Evolutionary conservation across 2,113 vertebrate genomes (phyloP), one percentile per base, ranked within the genome.

Genomic region (Caranx melampygus): DNA sequence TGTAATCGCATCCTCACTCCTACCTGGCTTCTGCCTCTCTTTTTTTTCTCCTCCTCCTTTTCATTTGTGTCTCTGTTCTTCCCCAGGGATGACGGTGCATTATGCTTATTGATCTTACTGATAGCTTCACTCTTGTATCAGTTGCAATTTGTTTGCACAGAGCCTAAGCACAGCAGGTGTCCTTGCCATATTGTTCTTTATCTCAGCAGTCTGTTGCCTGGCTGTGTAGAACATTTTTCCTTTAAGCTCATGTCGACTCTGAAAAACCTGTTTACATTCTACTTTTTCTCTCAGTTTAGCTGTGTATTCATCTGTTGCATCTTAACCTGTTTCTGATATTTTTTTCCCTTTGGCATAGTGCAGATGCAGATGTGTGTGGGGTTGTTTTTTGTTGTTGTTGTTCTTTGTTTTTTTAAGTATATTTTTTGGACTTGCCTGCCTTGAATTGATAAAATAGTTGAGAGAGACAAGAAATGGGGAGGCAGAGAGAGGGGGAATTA

Each of bases 161-260:
- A 55, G 61, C 33, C 54, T 71, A 9, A 2, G 40, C 60, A 72
- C 63, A 75, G 75, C 73, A 75, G 63, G 67, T n/a, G 58, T 78
- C 72, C 77, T 47, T 45, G 35, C 37, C 40, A 35, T 51, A n/a
- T 47, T 73, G 20, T 55, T 60, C 37, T 74, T 31, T 3, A 58
- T 72, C 26, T 61, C 10, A 26, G 21, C 3, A 26, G 40, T 42
- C 15, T 72, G 70, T 42, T 45, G 34, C 49, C 20, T 26, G 3
- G 15, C 40, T 67, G n/a, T 66, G 3, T 37, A 10, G 61, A 70
- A 49, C 34, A 45, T 34, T 72, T 8, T 40, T 31, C 35, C 33
- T 77, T 67, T 34, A 40, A 57, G 33, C 21, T 45, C 15, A 44
- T 12, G 12, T 64, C 18, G 16, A 6, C 33, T 37, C 12, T 4